Base-by-base conservation (phyloP, 2,113 vertebrate genomes). In the Brachionichthys hirsutus region DNA sequence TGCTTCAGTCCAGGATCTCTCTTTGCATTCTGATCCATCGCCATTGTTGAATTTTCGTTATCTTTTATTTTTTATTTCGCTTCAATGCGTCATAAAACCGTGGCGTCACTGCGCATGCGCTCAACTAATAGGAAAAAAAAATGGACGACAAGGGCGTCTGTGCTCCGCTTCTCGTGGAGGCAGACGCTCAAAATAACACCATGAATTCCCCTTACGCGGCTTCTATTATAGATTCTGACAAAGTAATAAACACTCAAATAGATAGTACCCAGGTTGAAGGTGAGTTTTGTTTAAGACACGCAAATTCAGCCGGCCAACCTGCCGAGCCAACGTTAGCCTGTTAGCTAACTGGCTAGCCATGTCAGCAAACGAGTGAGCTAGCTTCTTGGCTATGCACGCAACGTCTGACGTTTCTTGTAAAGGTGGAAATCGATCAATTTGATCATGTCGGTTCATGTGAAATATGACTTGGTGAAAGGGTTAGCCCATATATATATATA, bases 201-300 rank as follows among this genome's bases (percentile, higher is more conserved):
- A 60, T 10, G 30, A 78, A 61, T 70, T 30, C 72, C 72, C 56
- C 71, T 82, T 75, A 85, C 69, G 68, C 73, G 80, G 82, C 83
- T 76, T 89, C 79, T 77, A 64, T 85, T 52, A 75, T 73, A 85
- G 85, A 83, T 78, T 75, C 85, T 83, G 88, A 89, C 75, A 92
- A 81, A 88, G 86, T 91, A 86, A 91, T 89, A 91, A 92, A 90
- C 88, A 90, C 80, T 89, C 81, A 90, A 89, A 79, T 61, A 87
- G 86, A 78, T 89, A 88, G 75, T 85, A 64, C 79, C 89, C 89
- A 82, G 85, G 77, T 81, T 72, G 77, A 89, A 93, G 92, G 91
- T 93, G 92, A 93, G 92, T 93, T 84, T 59, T 84, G 71, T 48
- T 69, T 71, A 71, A 54, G 78, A 70, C 62, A 61, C 73, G 65